Percentiles rank a stretch among this genome's conserved stretches.
phyloP scores from a whole-genome alignment of 2,113 vertebrate genomes.

The Nothobranchius kuhntae region DNA sequence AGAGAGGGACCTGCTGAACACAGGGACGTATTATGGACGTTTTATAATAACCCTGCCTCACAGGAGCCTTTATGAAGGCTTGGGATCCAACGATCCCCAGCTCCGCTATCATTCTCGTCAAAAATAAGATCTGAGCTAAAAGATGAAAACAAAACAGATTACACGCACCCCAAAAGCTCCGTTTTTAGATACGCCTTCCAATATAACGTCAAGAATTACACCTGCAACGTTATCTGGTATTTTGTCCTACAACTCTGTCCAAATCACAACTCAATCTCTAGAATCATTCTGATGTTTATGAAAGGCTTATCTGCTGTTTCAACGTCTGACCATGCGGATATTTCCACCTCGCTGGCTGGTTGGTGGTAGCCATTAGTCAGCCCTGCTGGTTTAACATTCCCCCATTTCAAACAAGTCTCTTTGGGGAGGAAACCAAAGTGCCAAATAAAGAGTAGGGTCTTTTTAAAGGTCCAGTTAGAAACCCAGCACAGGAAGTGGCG shows the following conservation, averaged over 20 bases:
- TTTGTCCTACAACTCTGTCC: slow-evolving; percentile 9
- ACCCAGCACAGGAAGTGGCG: slow-evolving; percentile 78
- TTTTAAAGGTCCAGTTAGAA: slow-evolving; percentile 78
- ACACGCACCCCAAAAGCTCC: slow-evolving; percentile 49
- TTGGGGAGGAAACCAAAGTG: slow-evolving; percentile 72
- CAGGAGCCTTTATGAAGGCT: slow-evolving; percentile 69
- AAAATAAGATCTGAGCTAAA: slow-evolving; percentile 70
- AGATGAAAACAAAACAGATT: slow-evolving; percentile 70
- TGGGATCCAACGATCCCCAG: slow-evolving; percentile 64
- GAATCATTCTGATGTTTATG: slow-evolving; percentile 59
- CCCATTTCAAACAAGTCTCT: slow-evolving; percentile 55
- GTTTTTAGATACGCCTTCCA: slow-evolving; percentile 34
- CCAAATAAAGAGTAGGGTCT: slow-evolving; percentile 66
- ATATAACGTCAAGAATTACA: slow-evolving; percentile 23
- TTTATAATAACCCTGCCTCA: slow-evolving; percentile 67
- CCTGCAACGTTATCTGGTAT: neutral
- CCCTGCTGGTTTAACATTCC: slow-evolving; percentile 38
- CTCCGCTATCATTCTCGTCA: slow-evolving; percentile 62
- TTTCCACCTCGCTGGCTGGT: slow-evolving; percentile 48
- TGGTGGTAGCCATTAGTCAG: slow-evolving; percentile 55
- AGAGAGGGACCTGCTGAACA: slow-evolving; percentile 61
- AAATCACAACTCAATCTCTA: slow-evolving; percentile 6
- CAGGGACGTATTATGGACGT: slow-evolving; percentile 71
- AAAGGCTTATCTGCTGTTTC: slow-evolving; percentile 65
- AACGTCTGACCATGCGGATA: slow-evolving; percentile 26